Percentiles rank a stretch among this genome's conserved stretches.
These are phyloP conservation scores for Oceanodroma leucorhoa DNA, from an alignment of 2,797 vertebrate species.

Conservation along the genomic window DNA sequence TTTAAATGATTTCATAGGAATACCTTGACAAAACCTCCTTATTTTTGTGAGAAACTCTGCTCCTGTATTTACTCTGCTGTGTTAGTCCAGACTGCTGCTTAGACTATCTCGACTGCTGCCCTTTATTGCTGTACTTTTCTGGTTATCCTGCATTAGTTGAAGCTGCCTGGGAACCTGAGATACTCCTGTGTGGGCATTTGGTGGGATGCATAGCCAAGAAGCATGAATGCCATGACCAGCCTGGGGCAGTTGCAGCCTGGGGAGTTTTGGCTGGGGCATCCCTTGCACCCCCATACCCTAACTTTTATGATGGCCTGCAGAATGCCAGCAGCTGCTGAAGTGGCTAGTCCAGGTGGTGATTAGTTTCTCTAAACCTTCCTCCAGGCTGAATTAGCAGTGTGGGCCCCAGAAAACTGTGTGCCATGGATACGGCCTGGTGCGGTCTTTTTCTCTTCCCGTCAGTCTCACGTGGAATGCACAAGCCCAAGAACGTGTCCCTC, in stretches of 20 bases:
- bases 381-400: not conserved
- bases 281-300: not conserved
- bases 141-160: not conserved
- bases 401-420: not conserved
- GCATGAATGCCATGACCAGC: not conserved
- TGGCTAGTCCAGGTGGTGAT: not conserved
- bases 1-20: not conserved
- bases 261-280: not conserved
- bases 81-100: not conserved
- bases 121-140: not conserved
- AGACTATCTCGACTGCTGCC: not conserved
- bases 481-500: not conserved
- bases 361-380: not conserved
- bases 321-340: not conserved
- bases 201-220: not conserved
- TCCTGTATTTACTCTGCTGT: not conserved
- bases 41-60: not conserved
- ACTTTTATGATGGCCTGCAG: not conserved
- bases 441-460: not conserved
- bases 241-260: not conserved
- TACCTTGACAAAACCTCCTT: not conserved
- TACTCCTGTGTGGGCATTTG: not conserved
- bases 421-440: too few relatives aligned
- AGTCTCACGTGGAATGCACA: accelerated
- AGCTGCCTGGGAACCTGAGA: not conserved